Conservation (phyloP, 2,113 vertebrate species). For the Anguilla rostrata region DNA sequence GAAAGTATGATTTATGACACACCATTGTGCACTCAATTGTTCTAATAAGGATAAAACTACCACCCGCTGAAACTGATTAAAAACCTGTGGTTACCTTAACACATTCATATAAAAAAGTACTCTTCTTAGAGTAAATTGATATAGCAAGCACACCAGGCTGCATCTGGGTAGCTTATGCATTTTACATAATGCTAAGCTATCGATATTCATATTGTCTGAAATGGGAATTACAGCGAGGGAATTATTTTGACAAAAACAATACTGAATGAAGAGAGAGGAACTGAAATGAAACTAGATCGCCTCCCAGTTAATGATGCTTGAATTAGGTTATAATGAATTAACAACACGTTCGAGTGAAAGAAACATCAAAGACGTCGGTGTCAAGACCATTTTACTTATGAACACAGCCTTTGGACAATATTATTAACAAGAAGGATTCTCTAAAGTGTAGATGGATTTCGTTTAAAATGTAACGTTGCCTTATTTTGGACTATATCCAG, state of each 20-base stretch:
- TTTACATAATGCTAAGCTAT: neutral
- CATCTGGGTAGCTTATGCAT: no score
- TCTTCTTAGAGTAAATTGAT: no score
- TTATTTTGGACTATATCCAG: constrained; percentile 39
- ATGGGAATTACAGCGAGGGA: neutral
- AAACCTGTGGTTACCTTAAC: neutral
- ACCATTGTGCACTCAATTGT: neutral
- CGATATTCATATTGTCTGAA: neutral
- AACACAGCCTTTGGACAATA: neutral
- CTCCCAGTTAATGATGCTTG: neutral
- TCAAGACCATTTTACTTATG: neutral
- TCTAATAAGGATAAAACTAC: neutral
- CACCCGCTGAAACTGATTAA: no score
- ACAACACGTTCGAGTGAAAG: neutral
- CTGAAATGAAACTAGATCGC: neutral
- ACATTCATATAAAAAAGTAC: neutral
- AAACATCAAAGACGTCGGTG: neutral
- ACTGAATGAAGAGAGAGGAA: neutral
- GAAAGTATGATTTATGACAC: neutral
- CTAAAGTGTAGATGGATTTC: neutral
- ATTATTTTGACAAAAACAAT: neutral
- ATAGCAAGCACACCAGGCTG: no score
- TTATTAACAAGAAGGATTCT: neutral
- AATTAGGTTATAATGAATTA: neutral
- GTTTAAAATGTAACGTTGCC: neutral